Base-by-base conservation (phyloP, 2,797 vertebrate genomes). In the Ctenopoma kingsleyae region DNA sequence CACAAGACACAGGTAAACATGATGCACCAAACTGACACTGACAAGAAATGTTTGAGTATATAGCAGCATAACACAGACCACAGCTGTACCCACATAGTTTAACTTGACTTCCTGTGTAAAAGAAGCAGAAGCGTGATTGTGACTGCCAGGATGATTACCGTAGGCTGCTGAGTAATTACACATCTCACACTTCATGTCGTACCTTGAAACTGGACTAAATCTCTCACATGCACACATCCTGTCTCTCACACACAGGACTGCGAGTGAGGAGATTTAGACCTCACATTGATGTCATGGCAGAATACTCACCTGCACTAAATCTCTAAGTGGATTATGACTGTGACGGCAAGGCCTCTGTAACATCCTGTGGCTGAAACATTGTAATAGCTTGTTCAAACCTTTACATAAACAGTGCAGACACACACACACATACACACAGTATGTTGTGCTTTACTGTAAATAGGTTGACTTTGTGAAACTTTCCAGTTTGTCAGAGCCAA, bases 281-380 rank as follows among this genome's bases (percentile, higher is more conserved):
- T 73, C 71, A 54, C 69, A 70, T 50, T 88, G 90, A 92, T 91
- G 89, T 92, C 90, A 92, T 32, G 38, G 69, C 72, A 82, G 51
- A 82, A 68, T 48, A 53, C 75, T 75, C 82, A 87, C 74, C 79
- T 83, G 78, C 62, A 70, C 58, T 80, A 71, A 78, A 78, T 63
- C 83, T 76, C 36, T 88, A 89, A 92, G 71, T 79, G 83, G 91
- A 89, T 93, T 92, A 91, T 1, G 11, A 50, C 27, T 27, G 76
- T 76, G 85, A 84, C 41, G 2, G 9, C 1, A 3, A 55, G 71
- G 64, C 64, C 58, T 76, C 46, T 54, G 79, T 55, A 30, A 62
- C 56, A 20, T 40, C 36, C 55, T 1, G 36, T 25, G 19, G 57
- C 41, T 54, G 27, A 50, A 49, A 30, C 22, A 23, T 53, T 65